A percentile compares a stretch with the other conserved stretches of the same genome.
Conservation (phyloP, 2,113 vertebrate species). For the Pycnonotus jocosus region DNA sequence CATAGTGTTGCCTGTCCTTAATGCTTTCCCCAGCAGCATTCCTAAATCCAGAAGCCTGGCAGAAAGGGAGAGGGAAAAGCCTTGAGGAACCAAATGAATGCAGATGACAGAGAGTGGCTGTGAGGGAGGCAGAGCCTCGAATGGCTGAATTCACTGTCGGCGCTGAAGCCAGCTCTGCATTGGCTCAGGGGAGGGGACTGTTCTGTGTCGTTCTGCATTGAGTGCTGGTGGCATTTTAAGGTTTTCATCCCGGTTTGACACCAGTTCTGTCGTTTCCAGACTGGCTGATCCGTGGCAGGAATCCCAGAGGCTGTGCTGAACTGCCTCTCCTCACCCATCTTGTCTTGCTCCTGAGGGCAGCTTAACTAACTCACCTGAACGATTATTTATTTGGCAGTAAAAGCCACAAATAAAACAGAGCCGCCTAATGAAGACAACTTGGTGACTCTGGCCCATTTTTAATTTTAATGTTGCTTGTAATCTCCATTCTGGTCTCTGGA, state of each 20-base stretch:
- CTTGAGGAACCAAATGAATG: background rate
- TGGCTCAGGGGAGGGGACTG: background rate
- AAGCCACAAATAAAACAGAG: slow-evolving; percentile 32
- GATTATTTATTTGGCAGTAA: slow-evolving; percentile 61
- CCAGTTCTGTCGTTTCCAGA: background rate
- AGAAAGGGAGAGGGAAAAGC: background rate
- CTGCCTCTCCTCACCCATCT: background rate
- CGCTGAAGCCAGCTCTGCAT: background rate
- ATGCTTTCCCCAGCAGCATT: background rate
- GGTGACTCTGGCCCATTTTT: slow-evolving; percentile 42
- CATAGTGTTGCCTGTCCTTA: background rate
- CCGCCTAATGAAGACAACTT: slow-evolving; percentile 46
- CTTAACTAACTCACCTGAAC: slow-evolving; percentile 37
- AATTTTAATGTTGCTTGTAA: slow-evolving; percentile 56
- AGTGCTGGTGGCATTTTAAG: background rate
- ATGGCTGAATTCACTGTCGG: background rate
- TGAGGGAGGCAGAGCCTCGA: background rate
- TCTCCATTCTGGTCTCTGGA: background rate
- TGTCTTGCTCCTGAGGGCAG: background rate
- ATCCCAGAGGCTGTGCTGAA: background rate
- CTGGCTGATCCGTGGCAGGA: background rate
- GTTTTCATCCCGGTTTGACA: background rate
- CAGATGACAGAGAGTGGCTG: background rate
- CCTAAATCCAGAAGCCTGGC: background rate
- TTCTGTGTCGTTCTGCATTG: background rate